Percentiles rank a stretch among this genome's conserved stretches.
phyloP scores from a whole-genome alignment of 2,888 invertebrate genomes.

The Drosophila sordidula region DNA sequence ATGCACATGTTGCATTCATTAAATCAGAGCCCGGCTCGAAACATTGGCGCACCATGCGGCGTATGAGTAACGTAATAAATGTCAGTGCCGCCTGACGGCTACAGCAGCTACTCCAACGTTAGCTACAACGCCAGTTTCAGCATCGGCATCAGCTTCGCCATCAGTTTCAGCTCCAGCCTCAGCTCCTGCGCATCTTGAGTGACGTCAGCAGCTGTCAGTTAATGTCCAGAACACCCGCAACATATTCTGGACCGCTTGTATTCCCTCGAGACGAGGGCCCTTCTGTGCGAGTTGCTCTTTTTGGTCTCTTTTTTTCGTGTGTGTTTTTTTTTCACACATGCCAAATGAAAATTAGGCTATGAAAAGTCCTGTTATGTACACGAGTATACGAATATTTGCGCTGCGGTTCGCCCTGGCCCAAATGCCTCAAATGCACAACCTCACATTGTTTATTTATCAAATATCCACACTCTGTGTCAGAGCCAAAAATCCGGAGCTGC shows the following conservation, averaged over 20 bases:
- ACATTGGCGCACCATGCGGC: slow-evolving; percentile 15
- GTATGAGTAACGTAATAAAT: slow-evolving; percentile 52
- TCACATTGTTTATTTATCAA: slow-evolving; percentile 77
- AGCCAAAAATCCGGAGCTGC: slow-evolving; percentile 49
- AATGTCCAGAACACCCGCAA: slow-evolving; percentile 32
- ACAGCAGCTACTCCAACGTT: neutral
- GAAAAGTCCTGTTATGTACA: slow-evolving; percentile 21
- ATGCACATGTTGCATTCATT: slow-evolving; percentile 40
- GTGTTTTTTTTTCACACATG: slow-evolving; percentile 27
- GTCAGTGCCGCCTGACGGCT: slow-evolving; percentile 45
- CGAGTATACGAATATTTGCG: slow-evolving; percentile 33
- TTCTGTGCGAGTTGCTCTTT: slow-evolving; percentile 11
- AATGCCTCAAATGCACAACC: slow-evolving; percentile 35
- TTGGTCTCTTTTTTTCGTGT: neutral
- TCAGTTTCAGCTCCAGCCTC: neutral
- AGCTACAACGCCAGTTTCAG: no score
- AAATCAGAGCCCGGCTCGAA: slow-evolving; percentile 11
- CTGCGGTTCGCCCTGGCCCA: slow-evolving; percentile 28
- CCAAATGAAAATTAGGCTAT: slow-evolving; percentile 55
- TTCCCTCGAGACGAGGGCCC: slow-evolving; percentile 22
- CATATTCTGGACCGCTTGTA: slow-evolving; percentile 26
- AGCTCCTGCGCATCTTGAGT: slow-evolving; percentile 22
- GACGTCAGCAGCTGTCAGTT: slow-evolving; percentile 64
- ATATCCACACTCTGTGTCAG: slow-evolving; percentile 67
- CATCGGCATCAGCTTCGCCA: no score